Evolutionary conservation across 1,140 invertebrate genomes (phyloP).

Genomic region (Ceratina japonica): DNA sequence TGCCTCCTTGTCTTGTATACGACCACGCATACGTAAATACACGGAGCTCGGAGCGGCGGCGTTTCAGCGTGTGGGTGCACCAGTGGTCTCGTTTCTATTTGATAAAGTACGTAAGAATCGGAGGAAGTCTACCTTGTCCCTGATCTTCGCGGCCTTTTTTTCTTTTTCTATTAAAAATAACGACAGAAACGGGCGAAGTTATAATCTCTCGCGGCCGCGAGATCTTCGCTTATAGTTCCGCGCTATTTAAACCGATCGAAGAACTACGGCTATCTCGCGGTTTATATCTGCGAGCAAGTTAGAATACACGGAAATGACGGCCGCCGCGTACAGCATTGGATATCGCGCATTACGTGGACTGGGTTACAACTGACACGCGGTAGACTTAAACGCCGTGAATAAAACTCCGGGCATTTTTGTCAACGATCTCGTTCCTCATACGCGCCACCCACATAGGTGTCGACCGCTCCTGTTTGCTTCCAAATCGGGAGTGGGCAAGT

Average conservation of each 20-base stretch:
- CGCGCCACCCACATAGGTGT: slow-evolving; percentile 29
- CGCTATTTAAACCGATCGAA: background rate
- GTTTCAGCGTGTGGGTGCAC: background rate
- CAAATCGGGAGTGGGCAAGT: slow-evolving; percentile 24
- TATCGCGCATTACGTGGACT: slow-evolving; percentile 10
- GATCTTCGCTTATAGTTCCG: no score
- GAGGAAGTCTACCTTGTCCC: no score
- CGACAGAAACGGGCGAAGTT: no score
- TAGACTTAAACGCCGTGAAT: background rate
- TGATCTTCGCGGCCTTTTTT: no score
- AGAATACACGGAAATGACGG: slow-evolving; percentile 65
- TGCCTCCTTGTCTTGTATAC: slow-evolving; percentile 55
- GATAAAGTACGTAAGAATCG: background rate
- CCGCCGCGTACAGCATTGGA: slow-evolving; percentile 44
- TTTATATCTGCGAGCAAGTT: slow-evolving; percentile 45
- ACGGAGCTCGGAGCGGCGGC: background rate
- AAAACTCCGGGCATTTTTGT: slow-evolving; percentile 37
- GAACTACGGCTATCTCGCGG: background rate
- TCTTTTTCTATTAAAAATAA: no score
- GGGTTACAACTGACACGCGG: background rate
- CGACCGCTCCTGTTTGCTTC: slow-evolving; percentile 17
- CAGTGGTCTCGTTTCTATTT: slow-evolving; percentile 16
- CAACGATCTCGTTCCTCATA: slow-evolving; percentile 37
- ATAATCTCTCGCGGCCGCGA: no score
- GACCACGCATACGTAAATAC: slow-evolving; percentile 27